Evolutionary conservation across 1,140 invertebrate species (phyloP).

Genomic region (Globodera rostochiensis): DNA sequence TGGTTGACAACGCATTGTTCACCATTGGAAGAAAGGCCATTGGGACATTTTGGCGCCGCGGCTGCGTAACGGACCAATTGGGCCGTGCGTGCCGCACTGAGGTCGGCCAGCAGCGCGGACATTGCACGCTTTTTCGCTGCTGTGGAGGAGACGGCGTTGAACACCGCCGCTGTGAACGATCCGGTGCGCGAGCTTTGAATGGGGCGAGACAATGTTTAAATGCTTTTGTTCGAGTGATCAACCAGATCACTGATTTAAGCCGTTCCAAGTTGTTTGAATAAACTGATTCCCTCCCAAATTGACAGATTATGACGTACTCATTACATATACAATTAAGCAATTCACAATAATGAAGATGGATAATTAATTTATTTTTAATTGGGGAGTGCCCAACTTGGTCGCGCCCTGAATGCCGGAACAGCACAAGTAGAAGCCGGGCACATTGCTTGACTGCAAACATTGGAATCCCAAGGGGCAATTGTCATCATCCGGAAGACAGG

Average conservation of each 20-base stretch:
- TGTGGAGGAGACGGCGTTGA: slow-evolving; percentile 14
- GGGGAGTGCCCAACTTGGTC: not conserved
- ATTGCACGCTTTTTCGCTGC: slow-evolving; percentile 22
- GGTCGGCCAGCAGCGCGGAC: slow-evolving; percentile 26
- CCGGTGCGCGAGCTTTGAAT: slow-evolving; percentile 27
- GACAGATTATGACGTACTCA: too few relatives aligned
- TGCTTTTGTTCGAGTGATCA: too few relatives aligned
- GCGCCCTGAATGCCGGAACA: slow-evolving; percentile 42
- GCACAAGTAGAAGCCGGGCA: slow-evolving; percentile 63
- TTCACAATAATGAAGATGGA: too few relatives aligned
- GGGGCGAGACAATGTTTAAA: not conserved
- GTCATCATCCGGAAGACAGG: slow-evolving; percentile 58
- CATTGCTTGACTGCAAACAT: slow-evolving; percentile 55
- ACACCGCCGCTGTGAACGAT: slow-evolving; percentile 23
- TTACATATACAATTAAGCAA: too few relatives aligned
- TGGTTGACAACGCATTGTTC: slow-evolving; percentile 55
- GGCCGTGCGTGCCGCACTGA: slow-evolving; percentile 7
- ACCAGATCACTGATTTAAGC: too few relatives aligned
- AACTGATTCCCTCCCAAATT: too few relatives aligned
- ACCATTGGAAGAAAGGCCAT: slow-evolving; percentile 52
- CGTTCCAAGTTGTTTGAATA: too few relatives aligned
- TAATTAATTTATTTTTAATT: not conserved
- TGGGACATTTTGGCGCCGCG: slow-evolving; percentile 51
- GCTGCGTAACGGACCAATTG: slow-evolving; percentile 19
- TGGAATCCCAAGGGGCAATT: slow-evolving; percentile 55